Evolutionary conservation across 2,888 invertebrate species (phyloP).

Genomic region (Eupsilia transversa): DNA sequence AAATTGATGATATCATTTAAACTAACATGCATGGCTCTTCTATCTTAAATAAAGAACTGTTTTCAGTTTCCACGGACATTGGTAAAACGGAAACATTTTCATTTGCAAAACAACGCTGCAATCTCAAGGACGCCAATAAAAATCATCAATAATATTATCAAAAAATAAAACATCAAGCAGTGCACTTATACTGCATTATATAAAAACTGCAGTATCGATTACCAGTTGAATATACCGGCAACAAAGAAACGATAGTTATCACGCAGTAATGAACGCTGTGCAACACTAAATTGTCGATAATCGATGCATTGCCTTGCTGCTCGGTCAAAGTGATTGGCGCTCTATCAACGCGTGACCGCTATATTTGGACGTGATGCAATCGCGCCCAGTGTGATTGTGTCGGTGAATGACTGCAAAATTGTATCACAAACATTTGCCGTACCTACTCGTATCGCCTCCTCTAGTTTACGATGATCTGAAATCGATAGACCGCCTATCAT

Average conservation of each 20-base stretch:
- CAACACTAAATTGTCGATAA: slow-evolving; percentile 34
- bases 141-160: slow-evolving; percentile 31
- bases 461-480: slow-evolving; percentile 23
- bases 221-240: slow-evolving; percentile 19
- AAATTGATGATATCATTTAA: neutral
- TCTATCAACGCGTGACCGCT: slow-evolving; percentile 68
- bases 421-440: slow-evolving; percentile 69
- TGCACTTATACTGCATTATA: neutral
- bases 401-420: slow-evolving; percentile 78
- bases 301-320: slow-evolving; percentile 49
- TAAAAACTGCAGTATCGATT: slow-evolving; percentile 34
- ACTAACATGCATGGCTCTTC: neutral
- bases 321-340: slow-evolving; percentile 64
- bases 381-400: slow-evolving; percentile 66
- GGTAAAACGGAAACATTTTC: neutral
- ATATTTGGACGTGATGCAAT: slow-evolving; percentile 83
- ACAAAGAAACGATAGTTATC: slow-evolving; percentile 12
- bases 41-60: neutral
- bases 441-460: slow-evolving; percentile 28
- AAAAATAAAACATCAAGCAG: slow-evolving; percentile 24
- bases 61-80: neutral
- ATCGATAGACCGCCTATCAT: slow-evolving; percentile 13
- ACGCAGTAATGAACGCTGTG: slow-evolving; percentile 45
- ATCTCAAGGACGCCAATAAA: slow-evolving; percentile 32
- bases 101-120: neutral